Percentiles rank a stretch among this genome's conserved stretches.
phyloP scores from a whole-genome alignment of 2,888 invertebrate species.

The Rotaria macrura region DNA sequence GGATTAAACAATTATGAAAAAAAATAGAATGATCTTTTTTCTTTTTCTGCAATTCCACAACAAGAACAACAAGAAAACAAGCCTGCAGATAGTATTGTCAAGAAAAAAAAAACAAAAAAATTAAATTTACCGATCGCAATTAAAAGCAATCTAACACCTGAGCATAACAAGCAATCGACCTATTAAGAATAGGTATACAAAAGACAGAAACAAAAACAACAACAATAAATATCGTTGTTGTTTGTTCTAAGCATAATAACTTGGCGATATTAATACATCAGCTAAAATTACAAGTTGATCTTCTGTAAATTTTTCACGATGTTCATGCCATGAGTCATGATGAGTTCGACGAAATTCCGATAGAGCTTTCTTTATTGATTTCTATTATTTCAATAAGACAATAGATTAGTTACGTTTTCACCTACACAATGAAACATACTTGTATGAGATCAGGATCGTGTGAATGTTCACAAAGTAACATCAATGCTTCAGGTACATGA shows the following conservation, averaged over 20 bases:
- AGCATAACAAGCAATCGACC: background rate
- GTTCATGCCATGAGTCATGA: conserved; percentile 78
- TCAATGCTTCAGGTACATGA: conserved; percentile 66
- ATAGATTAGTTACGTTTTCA: too few relatives aligned
- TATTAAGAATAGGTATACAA: background rate
- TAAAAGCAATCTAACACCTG: background rate
- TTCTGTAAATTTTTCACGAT: conserved; percentile 74
- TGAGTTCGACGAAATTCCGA: conserved; percentile 82
- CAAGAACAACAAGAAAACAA: background rate
- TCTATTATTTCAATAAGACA: conserved; percentile 51
- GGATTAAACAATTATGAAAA: background rate
- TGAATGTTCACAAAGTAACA: conserved; percentile 66
- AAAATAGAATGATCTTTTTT: background rate
- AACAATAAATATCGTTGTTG: too few relatives aligned
- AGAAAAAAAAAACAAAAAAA: background rate
- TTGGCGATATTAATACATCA: conserved; percentile 77
- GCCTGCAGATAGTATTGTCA: background rate
- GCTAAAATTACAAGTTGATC: conserved; percentile 72
- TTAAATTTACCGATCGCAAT: background rate
- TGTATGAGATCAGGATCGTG: conserved; percentile 80
- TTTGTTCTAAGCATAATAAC: conserved; percentile 64
- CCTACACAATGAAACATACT: conserved; percentile 48
- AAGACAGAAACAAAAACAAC: too few relatives aligned
- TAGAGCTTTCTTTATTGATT: conserved; percentile 71
- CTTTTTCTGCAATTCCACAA: background rate